phyloP scores from a whole-genome alignment of 2,797 vertebrate species.

The Sparus aurata region DNA sequence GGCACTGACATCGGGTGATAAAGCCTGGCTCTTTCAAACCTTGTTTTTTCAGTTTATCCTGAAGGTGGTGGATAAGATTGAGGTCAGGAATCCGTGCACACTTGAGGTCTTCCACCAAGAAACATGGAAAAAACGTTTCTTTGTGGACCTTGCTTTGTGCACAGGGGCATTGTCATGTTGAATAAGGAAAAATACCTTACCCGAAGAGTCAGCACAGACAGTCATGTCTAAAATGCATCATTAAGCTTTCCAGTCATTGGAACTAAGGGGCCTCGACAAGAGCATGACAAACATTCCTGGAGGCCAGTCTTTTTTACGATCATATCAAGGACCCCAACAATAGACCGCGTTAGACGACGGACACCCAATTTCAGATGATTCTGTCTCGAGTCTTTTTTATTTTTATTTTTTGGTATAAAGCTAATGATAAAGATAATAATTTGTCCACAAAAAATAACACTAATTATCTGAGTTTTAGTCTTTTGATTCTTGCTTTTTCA shows the following conservation, averaged over 20 bases:
- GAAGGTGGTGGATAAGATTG: constrained; percentile 15
- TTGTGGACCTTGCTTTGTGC: neutral
- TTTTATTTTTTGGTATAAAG: too few relatives aligned
- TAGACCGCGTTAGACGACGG: too few relatives aligned
- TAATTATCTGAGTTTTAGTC: too few relatives aligned
- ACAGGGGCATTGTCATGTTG: neutral
- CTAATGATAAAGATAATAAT: too few relatives aligned
- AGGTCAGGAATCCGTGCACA: constrained; percentile 3
- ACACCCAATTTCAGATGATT: too few relatives aligned
- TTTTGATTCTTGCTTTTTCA: too few relatives aligned
- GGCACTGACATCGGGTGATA: neutral
- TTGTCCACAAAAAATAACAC: too few relatives aligned
- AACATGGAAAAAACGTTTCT: neutral
- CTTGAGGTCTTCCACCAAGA: neutral
- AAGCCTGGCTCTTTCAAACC: neutral
- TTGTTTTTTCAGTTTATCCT: constrained; percentile 9
- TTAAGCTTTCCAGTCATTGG: neutral
- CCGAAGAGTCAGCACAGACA: neutral
- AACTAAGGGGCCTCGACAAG: neutral
- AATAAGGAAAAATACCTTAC: neutral
- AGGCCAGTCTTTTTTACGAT: too few relatives aligned
- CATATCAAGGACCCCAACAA: too few relatives aligned
- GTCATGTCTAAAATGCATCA: neutral
- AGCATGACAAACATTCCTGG: neutral
- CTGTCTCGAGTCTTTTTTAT: too few relatives aligned